A percentile compares a stretch with the other conserved stretches of the same genome.
phyloP scores from a whole-genome alignment of 1,140 invertebrate genomes.

The Apis florea region DNA sequence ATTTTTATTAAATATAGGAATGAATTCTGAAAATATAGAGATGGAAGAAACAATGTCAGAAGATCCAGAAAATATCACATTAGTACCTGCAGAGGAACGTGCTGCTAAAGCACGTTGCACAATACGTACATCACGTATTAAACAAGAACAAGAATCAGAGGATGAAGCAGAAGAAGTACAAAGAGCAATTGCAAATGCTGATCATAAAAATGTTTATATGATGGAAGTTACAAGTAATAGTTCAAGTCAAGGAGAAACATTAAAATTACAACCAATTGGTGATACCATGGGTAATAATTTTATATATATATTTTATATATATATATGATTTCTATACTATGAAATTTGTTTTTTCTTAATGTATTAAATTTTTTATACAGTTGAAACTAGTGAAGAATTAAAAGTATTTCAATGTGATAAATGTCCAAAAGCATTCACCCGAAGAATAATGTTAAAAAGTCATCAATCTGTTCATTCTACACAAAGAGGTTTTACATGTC shows the following conservation, averaged over 20 bases:
- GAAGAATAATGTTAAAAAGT: conserved; percentile 81
- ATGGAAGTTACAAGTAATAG: conserved; percentile 74
- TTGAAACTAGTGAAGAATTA: conserved; percentile 75
- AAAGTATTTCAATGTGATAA: conserved; percentile 82
- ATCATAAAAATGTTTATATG: conserved; percentile 77
- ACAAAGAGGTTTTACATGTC: conserved; percentile 83
- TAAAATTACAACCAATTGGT: conserved; percentile 68
- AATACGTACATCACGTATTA: conserved; percentile 77
- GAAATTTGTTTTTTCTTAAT: neutral
- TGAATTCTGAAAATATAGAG: conserved; percentile 77
- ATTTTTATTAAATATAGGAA: conserved; percentile 61
- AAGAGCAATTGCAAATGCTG: conserved; percentile 70
- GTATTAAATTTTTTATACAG: conserved; percentile 39
- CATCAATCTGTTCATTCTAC: conserved; percentile 84
- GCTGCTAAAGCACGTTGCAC: conserved; percentile 78
- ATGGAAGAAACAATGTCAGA: conserved; percentile 75
- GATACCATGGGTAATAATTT: conserved; percentile 67
- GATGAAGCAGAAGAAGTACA: conserved; percentile 77
- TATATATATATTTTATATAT: neutral
- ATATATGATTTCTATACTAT: neutral
- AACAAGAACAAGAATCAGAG: conserved; percentile 79
- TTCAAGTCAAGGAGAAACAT: conserved; percentile 59
- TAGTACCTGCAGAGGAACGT: conserved; percentile 76
- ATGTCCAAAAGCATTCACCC: conserved; percentile 82
- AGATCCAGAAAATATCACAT: conserved; percentile 80